A percentile compares a stretch with the other conserved stretches of the same genome.
These are phyloP conservation scores for Sakesphorus luctuosus DNA, from an alignment of 2,113 vertebrate genomes.

Conservation along the genomic window DNA sequence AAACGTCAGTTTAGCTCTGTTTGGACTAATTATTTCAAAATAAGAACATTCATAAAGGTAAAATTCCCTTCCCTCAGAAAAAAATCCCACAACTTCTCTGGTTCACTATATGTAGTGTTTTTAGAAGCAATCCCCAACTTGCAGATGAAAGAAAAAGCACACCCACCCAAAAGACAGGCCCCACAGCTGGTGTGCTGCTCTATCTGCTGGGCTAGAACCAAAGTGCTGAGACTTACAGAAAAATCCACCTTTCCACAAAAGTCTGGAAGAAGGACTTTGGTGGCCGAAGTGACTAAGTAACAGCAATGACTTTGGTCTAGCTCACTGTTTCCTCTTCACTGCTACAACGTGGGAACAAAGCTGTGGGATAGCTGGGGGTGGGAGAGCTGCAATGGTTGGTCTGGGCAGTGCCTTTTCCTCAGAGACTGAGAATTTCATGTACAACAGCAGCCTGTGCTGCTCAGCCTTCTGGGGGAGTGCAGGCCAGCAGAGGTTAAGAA, in stretches of 20 bases:
- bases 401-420: constrained; percentile 11
- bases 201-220: background rate
- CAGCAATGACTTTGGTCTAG: constrained; percentile 23
- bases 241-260: constrained; percentile 36
- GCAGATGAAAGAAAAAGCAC: background rate
- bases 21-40: background rate
- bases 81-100: background rate
- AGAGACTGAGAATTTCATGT: background rate
- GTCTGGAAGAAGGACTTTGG: background rate
- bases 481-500: background rate
- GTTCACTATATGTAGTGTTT: background rate
- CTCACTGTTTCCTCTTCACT: constrained; percentile 4
- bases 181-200: background rate
- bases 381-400: constrained; percentile 15
- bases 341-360: constrained; percentile 34
- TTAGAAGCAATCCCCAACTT: background rate
- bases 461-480: background rate
- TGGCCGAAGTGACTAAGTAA: background rate
- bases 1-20: background rate
- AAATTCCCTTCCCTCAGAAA: background rate
- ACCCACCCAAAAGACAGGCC: background rate
- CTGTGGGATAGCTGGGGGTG: constrained; percentile 70
- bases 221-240: constrained; percentile 9
- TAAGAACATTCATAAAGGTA: background rate
- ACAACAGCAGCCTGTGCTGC: background rate